Base-by-base conservation (phyloP, 2,888 invertebrate species). In the Sarcophaga subvicina region DNA sequence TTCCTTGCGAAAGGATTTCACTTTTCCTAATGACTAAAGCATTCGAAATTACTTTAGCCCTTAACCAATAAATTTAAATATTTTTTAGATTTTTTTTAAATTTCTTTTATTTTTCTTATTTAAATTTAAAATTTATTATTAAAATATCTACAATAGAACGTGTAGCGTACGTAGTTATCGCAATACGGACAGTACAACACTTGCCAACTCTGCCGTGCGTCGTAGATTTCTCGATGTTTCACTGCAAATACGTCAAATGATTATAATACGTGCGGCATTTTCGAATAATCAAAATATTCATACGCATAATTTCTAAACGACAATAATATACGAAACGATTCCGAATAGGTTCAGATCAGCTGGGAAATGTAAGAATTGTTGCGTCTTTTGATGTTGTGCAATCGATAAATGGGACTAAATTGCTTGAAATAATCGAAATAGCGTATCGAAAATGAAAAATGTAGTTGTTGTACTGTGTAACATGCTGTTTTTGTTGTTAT, bases 221-320 rank as follows among this genome's bases (percentile, higher is more conserved):
- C 91, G 90, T 76, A 90, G 92, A 10, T 92, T 93, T 79, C 90
- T 89, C 85, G 91, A 90, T 86, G 93, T 92, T 81, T 92, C 93
- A 47, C 88, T 90, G 75, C 92, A 92, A 49, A 90, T 92, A 25
- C 90, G 92, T n/a, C 91, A 91, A 87, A 88, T 92, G 89, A 90
- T 92, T 64, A 90, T 91, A 49, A 90, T 92, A 88, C 92, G 93
- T 67, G 91, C 91, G 54, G 92, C 92, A 54, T 91, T 92, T 75
- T 85, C 90, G n/a, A 88, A 83, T 78, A 90, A 86, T 82, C 79
- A 86, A 3, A 89, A 85, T 59, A 75, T 87, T 20, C 92, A 91
- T 80, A 90, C 91, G n/a, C 91, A 91, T 47, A 83, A 88, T 17
- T 90, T 91, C 11, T 85, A 62, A 83, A 66, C 11, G 47, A 25